Evolutionary conservation across 2,113 vertebrate genomes (phyloP).

Genomic region (Heloderma charlesbogerti): DNA sequence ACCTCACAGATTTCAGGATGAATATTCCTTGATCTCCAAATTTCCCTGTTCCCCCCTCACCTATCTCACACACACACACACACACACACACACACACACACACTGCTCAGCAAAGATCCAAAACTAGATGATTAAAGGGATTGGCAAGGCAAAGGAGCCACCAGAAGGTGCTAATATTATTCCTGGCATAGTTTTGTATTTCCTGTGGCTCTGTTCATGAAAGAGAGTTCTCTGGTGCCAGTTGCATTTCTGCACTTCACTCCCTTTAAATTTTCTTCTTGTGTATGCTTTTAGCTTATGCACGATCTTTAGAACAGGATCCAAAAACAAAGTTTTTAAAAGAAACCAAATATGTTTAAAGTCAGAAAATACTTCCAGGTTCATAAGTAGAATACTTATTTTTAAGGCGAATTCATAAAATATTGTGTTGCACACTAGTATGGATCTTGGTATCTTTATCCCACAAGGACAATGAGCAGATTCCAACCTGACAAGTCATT

Average conservation of each 20-base stretch:
- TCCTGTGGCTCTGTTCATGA: constrained; percentile 29
- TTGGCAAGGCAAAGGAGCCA: neutral
- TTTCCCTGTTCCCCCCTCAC: neutral
- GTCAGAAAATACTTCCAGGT: constrained; percentile 44
- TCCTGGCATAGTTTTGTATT: fast-evolving
- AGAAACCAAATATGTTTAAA: constrained; percentile 29
- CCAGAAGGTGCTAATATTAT: neutral
- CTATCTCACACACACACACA: neutral
- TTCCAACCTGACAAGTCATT: neutral
- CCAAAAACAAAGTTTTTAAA: constrained; percentile 51
- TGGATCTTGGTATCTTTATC: constrained; percentile 29
- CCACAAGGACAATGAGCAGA: constrained; percentile 34
- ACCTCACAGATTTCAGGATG: neutral
- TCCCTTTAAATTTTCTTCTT: constrained; percentile 58
- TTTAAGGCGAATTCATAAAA: constrained; percentile 52
- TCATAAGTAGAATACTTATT: constrained; percentile 46
- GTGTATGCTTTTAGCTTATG: constrained; percentile 30
- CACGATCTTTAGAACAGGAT: constrained; percentile 31
- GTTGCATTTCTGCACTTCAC: constrained; percentile 54
- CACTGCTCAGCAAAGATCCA: constrained; percentile 4
- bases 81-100: neutral
- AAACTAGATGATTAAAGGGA: constrained; percentile 16
- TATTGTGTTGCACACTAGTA: constrained; percentile 42
- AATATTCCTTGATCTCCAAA: fast-evolving
- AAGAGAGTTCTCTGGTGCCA: constrained; percentile 23